Evolutionary conservation across 2,888 invertebrate species (phyloP), one percentile per base, ranked within the genome.

Genomic region (Thecophora atra): DNA sequence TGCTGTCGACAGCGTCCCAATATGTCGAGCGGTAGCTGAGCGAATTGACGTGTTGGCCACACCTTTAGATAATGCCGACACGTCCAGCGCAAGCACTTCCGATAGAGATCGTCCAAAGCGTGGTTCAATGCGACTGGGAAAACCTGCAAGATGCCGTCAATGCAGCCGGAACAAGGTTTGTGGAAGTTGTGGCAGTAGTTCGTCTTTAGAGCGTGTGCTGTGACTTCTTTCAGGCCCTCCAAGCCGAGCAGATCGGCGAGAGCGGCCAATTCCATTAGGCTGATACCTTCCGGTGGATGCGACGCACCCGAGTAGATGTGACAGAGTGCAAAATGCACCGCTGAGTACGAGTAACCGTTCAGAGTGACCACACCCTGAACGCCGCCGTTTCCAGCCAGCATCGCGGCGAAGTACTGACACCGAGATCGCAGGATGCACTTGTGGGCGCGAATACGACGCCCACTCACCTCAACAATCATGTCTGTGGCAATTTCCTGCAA

Each of bases 101-200:
- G 90, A 84, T 95, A 94, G 26, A 97, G 88, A 82, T 97, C 96
- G 80, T 95, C 95, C 70, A 97, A 87, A 0, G 95, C 94, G 84
- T 95, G 96, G 56, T 93, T 93, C 5, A 94, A 90, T 5, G 96
- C 92, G 56, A 97, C 88, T 0, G 95, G 94, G 78, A 98, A 89
- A 75, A 96, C 95, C 84, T 97, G 96, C 47, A 96, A 87, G 3
- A 96, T 94, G 6, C 96, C 96, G 62, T 93, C 91, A 21, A 93
- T 92, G 85, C 98, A 98, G 44, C 93, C 92, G 62, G 93, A 90
- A 85, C 98, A 98, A 0, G 98, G 97, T 89, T 94, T 93, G 83
- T 98, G 98, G 85, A 98, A 98, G 85, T 95, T 92, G 86, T 98
- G 98, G 83, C 97, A 98, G 85, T 95, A 95, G 85, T 94, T 94